phyloP scores from a whole-genome alignment of 2,797 vertebrate genomes.

The Tiaroga cobitis region DNA sequence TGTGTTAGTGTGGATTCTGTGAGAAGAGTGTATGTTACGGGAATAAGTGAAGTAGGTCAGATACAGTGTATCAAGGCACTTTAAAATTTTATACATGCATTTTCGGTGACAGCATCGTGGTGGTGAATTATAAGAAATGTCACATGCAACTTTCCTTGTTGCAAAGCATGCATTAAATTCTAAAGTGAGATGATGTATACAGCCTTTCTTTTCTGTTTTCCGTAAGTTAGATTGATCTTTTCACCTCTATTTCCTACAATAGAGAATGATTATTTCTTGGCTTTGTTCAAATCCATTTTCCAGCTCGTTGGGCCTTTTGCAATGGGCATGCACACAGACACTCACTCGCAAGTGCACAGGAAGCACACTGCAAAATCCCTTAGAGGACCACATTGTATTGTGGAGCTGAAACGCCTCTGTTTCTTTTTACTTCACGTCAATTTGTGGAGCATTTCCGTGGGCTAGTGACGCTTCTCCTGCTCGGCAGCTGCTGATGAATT shows the following conservation, averaged over 20 bases:
- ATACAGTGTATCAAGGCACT: not conserved
- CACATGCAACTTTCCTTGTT: not conserved
- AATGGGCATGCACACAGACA: not conserved
- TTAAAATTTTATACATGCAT: constrained; percentile 19
- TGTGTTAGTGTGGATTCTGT: constrained; percentile 20
- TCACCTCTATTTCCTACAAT: not conserved
- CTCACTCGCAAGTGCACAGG: not conserved
- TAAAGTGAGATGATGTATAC: not conserved
- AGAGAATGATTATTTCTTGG: not conserved
- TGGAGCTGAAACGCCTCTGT: constrained; percentile 61
- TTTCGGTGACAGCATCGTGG: not conserved
- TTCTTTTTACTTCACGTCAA: constrained; percentile 67
- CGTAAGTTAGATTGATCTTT: not conserved
- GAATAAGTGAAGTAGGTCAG: constrained; percentile 30
- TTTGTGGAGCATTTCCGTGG: constrained; percentile 62
- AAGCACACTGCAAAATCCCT: constrained; percentile 32
- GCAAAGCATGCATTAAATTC: not conserved
- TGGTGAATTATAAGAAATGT: not conserved
- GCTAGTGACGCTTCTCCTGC: constrained; percentile 56
- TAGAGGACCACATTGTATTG: constrained; percentile 61
- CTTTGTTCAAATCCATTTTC: constrained; percentile 6
- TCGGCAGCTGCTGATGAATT: constrained; percentile 44
- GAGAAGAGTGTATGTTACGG: constrained; percentile 18
- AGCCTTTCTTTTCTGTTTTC: not conserved
- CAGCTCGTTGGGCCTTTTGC: constrained; percentile 1